Base-by-base conservation (phyloP, 2,797 vertebrate genomes). In the Hoplostethus atlanticus region DNA sequence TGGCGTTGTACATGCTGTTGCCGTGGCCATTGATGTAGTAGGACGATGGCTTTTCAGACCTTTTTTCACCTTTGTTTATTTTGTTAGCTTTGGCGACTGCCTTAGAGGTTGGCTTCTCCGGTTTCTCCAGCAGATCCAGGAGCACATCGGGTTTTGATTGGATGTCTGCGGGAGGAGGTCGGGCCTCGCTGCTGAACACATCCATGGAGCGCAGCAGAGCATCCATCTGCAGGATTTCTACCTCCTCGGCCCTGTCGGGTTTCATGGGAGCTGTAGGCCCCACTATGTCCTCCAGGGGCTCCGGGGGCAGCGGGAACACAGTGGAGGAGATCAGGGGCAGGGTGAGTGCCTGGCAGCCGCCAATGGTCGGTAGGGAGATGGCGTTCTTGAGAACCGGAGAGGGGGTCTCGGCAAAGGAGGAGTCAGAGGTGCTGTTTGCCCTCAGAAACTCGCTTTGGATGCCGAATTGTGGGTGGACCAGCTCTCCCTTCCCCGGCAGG, bases 331-430 rank as follows among this genome's bases (percentile, higher is more conserved):
- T 73, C 60, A 96, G 83, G 11, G 98, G 98, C 67, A 99, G 81
- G 0, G 95, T 97, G 47, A 99, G 96, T 0, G 98, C 98, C 90
- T 99, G 98, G 83, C 96, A 97, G 47, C 97, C 97, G 1, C 98
- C 98, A 0, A 99, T 99, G 36, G 97, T 93, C 1, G 98, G 98
- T 54, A 99, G 97, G 0, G 98, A 99, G 90, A 99, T 99, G 69
- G 98, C 98, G 10, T 99, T 99, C 92, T 99, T 99, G 73, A 99
- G 96, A 65, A 99, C 98, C 0, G 98, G 98, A 9, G 98, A 99
- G n/a, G 97, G 96, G 0, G 97, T 98, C 84, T 99, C 97, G 0
- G 92, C 90, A 66, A 96, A 97, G 81, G 96, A 91, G 0, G 97
- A 95, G 36, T 99, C 97, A 0, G 97, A 97, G 12, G 97, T 96